Base-by-base conservation (phyloP, 37 sponge, comb jelly and placozoan species). In the Chondrosia reniformis region DNA sequence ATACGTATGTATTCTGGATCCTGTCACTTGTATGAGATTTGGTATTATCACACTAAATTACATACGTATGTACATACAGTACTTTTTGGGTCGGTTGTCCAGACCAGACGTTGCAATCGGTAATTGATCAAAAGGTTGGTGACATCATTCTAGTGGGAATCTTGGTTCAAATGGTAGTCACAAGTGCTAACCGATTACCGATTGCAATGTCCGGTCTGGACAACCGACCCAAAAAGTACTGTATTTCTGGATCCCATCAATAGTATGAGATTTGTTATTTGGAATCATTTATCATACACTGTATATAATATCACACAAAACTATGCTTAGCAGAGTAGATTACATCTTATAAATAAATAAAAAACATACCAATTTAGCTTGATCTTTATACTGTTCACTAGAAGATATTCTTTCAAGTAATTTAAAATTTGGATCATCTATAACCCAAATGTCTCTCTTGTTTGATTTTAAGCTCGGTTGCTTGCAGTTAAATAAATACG, bases 361-460 rank as follows among this genome's bases (percentile, higher is more conserved):
- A 33, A 1, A 4, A 76, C 92, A 79, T 30, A 94, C 95, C 46
- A 79, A 32, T 24, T 75, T 83, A 10, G 84, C 82, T 21, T 88
- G 57, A 56, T 91, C 86, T 19, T 59, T 74, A 74, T 91, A 85
- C 66, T 94, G 95, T 37, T 62, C 34, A 24, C 83, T 34, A n/a
- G 71, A 45, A 1, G 95, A 82, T 30, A 94, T 63, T 24, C 80
- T 65, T 0, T 71, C 45, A 5, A 94, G 63, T 2, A 91, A 85
- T 34, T 76, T 67, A 65, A 94, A 94, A 39, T 81, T 61, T 33
- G 81, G 81, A 77, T 94, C 95, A 65, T 85, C 79, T 3, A 94
- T 74, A 4, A 94, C 95, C 84, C 80, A 94, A 41, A 94, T 81
- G 49, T 90, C 95, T 93, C 90, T 24, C 3, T 76, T 76, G 80